Evolutionary conservation across 2,888 invertebrate genomes (phyloP).

Genomic region (Tromatobia lineatoria): DNA sequence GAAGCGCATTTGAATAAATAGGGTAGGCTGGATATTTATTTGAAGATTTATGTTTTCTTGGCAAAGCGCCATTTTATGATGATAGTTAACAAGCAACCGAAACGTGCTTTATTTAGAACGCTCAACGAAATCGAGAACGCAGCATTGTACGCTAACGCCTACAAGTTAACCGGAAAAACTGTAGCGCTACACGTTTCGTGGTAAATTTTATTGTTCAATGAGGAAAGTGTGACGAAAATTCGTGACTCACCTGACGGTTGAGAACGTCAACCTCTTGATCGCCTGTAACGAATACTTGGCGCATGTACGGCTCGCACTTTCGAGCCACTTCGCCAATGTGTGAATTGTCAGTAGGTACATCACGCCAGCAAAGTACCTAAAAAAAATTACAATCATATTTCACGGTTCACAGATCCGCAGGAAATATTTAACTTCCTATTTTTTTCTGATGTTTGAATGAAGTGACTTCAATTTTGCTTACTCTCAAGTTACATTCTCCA

Average conservation of each 20-base stretch:
- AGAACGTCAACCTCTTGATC: constrained; percentile 88
- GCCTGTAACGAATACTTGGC: constrained; percentile 96
- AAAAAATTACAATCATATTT: constrained; percentile 5
- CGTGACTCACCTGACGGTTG: constrained; percentile 89
- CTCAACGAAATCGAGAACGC: constrained; percentile 47
- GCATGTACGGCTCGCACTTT: constrained; percentile 97
- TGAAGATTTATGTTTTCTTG: constrained; percentile 51
- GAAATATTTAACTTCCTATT: neutral
- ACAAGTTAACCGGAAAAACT: constrained; percentile 22
- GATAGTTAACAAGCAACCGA: constrained; percentile 36
- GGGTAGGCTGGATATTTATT: constrained; percentile 36
- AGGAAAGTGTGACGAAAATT: constrained; percentile 3
- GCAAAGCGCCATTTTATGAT: constrained; percentile 48
- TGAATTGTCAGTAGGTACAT: constrained; percentile 94
- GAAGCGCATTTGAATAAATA: constrained; percentile 31
- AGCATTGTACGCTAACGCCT: constrained; percentile 9
- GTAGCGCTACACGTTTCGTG: constrained; percentile 9
- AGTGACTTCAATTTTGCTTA: constrained; percentile 73
- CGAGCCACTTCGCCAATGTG: constrained; percentile 96
- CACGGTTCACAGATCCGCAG: neutral
- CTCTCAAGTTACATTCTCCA: constrained; percentile 91
- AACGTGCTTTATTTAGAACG: constrained; percentile 57
- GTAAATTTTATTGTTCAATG: constrained; percentile 11
- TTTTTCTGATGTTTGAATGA: constrained; percentile 8
- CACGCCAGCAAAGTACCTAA: constrained; percentile 96